phyloP scores from a whole-genome alignment of 2,113 vertebrate species.

The Heterotilapia buettikoferi region DNA sequence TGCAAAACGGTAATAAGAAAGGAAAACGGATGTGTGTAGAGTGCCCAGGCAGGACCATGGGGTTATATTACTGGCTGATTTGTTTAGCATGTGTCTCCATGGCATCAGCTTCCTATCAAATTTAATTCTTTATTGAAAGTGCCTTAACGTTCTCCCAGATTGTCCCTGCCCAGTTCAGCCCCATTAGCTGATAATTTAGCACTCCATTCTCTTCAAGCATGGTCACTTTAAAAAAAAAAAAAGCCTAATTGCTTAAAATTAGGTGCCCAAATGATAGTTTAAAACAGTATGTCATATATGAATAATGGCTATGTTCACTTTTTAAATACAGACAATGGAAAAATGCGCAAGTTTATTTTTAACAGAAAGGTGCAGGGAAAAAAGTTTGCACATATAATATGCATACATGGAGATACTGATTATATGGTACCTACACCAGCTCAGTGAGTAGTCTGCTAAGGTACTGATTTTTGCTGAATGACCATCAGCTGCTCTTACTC shows the following conservation, averaged over 20 bases:
- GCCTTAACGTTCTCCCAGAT: not conserved
- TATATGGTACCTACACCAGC: not conserved
- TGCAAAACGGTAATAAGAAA: not conserved
- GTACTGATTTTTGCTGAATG: not conserved
- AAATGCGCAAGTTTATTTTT: not conserved
- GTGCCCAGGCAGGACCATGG: not conserved
- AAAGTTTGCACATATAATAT: not conserved
- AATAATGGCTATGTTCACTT: not conserved
- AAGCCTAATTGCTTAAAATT: not conserved
- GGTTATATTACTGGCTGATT: not conserved
- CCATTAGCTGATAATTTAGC: not conserved
- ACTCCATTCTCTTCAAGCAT: not conserved
- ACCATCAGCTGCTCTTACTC: not conserved
- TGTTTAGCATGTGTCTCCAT: not conserved
- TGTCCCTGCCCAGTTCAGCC: not conserved
- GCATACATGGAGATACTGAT: not conserved
- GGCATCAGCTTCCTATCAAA: not conserved
- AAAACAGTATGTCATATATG: not conserved
- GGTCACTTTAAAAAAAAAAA: not conserved
- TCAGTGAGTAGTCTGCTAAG: not conserved
- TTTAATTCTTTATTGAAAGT: not conserved
- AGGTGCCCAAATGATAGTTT: not conserved
- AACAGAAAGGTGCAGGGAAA: fast-evolving
- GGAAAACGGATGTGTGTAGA: not conserved
- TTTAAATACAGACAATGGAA: not conserved